Evolutionary conservation across 2,113 vertebrate genomes (phyloP).

Genomic region (Parus major): DNA sequence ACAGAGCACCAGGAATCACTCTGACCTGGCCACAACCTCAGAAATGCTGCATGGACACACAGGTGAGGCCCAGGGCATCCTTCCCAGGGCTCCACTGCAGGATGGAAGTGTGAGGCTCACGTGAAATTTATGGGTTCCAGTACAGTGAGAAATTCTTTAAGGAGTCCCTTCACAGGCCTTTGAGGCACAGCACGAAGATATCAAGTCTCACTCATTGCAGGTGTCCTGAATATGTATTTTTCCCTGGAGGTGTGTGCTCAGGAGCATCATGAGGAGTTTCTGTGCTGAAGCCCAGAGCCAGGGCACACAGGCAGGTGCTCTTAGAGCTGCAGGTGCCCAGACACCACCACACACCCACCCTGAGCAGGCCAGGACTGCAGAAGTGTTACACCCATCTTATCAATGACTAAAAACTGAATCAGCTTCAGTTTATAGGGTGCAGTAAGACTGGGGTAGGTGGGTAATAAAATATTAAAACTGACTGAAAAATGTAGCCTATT

Average conservation of each 20-base stretch:
- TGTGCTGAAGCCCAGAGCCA: neutral
- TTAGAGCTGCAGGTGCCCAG: neutral
- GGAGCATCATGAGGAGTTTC: rapidly evolving
- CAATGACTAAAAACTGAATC: neutral
- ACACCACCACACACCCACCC: neutral
- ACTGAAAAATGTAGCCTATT: neutral
- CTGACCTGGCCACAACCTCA: neutral
- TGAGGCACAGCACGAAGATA: neutral
- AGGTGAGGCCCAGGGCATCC: neutral
- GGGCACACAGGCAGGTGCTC: no score
- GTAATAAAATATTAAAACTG: neutral
- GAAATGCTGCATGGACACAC: rapidly evolving
- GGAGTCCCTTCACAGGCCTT: neutral
- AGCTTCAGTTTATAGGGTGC: neutral
- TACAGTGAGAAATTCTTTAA: neutral
- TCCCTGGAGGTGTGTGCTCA: neutral
- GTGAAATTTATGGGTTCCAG: neutral
- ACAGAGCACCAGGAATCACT: neutral
- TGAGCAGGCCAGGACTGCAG: neutral
- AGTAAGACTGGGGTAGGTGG: neutral
- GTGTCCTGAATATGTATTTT: neutral
- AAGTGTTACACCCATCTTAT: neutral
- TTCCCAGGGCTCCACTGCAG: neutral
- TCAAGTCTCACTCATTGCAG: neutral
- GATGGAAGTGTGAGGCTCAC: rapidly evolving